Conservation (phyloP, 1,140 invertebrate genomes). For the Coenobita brevimanus region DNA sequence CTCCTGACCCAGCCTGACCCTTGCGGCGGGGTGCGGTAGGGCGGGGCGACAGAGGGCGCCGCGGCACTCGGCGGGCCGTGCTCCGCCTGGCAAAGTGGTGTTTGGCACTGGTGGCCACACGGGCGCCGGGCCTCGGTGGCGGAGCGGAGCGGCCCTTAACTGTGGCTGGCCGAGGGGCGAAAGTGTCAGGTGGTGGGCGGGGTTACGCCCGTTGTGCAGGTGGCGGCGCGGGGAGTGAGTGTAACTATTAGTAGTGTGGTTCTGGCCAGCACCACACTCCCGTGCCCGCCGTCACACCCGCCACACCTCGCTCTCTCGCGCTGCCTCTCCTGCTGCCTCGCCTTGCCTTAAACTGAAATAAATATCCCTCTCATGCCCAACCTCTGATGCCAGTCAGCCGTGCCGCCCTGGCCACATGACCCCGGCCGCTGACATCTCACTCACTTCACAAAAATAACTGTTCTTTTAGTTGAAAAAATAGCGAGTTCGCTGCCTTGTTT, state of each 20-base stretch:
- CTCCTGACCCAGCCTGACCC: not conserved
- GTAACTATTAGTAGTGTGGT: conserved; percentile 66
- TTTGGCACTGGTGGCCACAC: conserved; percentile 41
- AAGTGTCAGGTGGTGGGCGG: not conserved
- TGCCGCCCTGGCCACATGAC: not conserved
- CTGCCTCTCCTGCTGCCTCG: not conserved
- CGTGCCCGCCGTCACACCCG: conserved; percentile 42
- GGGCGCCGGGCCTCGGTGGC: conserved; percentile 8
- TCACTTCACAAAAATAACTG: not conserved
- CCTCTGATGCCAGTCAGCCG: not conserved
- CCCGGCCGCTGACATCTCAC: not conserved
- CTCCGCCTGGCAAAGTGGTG: conserved; percentile 62
- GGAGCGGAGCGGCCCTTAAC: not conserved
- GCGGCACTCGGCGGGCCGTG: conserved; percentile 22
- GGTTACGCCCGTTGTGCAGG: conserved; percentile 13
- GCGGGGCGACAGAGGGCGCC: not conserved
- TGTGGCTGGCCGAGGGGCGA: conserved; percentile 2
- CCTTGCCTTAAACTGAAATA: conserved; percentile 10
- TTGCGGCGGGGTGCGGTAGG: not conserved
- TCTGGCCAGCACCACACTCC: conserved; percentile 45
- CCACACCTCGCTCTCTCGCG: conserved; percentile 2
- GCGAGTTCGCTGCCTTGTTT: conserved; percentile 12
- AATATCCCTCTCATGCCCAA: conserved; percentile 46
- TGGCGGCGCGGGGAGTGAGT: conserved; percentile 54
- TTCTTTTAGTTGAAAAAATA: not conserved